Base-by-base conservation (phyloP, 2,797 vertebrate species). In the Coracias cyanogaster region DNA sequence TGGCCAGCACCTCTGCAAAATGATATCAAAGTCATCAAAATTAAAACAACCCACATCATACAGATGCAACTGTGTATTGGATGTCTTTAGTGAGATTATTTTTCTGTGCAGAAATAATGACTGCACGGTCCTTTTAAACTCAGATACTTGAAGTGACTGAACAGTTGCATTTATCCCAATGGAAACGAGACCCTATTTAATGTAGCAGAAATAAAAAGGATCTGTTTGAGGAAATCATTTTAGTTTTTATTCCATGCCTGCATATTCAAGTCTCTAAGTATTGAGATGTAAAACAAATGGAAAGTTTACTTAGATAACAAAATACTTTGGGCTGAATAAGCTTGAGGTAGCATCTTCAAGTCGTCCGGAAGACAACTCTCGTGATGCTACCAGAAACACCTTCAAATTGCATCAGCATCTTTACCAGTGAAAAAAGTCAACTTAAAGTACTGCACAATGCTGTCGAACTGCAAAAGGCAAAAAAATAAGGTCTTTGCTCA, bases 1-100 rank as follows among this genome's bases (percentile, higher is more conserved):
- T 99, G 99, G 7, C 99, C 99, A 70, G 99, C 99, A 90, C 99
- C 99, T 51, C 99, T 99, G 97, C 85, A 97, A 91, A 83, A 96
- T 33, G 95, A 94, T 25, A 70, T 20, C 12, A 61, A 82, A 82
- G 45, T 67, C 45, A 86, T 12, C 9, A 74, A 71, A 74, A 73
- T 24, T 10, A 86, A 37, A 84, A 66, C 49, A 83, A 33, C 3
- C 3, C 10, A 31, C 29, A 29, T 2, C 0, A 0, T 21, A 52
- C 2, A 20, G 33, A 57, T 1, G 3, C 2, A 51, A n/a, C 16
- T 18, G 12, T 7, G 8, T 29, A 15, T 0, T 4, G 31, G 31
- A 35, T 12, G 24, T 7, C 15, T 74, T 37, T 1, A 9, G 4
- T 4, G 9, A 25, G 35, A 39, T 46, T 55, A n/a, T 15, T 69